phyloP scores from a whole-genome alignment of 2,113 vertebrate genomes.

The Amia ocellicauda region DNA sequence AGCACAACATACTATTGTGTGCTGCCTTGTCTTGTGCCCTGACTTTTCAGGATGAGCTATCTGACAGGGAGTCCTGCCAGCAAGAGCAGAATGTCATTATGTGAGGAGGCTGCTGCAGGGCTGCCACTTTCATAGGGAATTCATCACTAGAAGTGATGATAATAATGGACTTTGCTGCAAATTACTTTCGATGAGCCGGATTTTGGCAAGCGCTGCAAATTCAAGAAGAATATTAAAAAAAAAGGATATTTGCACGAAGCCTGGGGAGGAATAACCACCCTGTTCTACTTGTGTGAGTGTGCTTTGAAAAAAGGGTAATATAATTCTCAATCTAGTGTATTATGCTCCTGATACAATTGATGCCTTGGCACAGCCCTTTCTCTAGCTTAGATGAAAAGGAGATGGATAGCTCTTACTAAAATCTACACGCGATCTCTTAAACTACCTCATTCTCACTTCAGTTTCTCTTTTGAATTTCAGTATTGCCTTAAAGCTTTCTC shows the following conservation, averaged over 20 bases:
- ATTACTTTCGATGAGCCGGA: slow-evolving; percentile 76
- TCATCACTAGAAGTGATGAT: slow-evolving; percentile 77
- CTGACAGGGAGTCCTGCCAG: slow-evolving; percentile 71
- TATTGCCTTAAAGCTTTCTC: too few species aligned
- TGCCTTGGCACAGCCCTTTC: background rate
- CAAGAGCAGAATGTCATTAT: slow-evolving; percentile 87
- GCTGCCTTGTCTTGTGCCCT: slow-evolving; percentile 71
- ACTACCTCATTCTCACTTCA: too few species aligned
- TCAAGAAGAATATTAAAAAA: slow-evolving; percentile 54
- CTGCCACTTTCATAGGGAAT: slow-evolving; percentile 77
- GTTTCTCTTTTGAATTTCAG: too few species aligned
- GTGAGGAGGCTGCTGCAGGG: slow-evolving; percentile 70
- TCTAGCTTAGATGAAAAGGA: too few species aligned
- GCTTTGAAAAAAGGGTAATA: slow-evolving; percentile 3
- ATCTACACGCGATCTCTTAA: too few species aligned
- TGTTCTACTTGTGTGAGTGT: background rate
- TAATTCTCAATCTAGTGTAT: background rate
- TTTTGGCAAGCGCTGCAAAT: slow-evolving; percentile 63
- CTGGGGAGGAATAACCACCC: background rate
- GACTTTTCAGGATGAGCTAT: slow-evolving; percentile 45
- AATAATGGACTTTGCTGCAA: slow-evolving; percentile 85
- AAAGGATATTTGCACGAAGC: slow-evolving; percentile 12
- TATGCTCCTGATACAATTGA: background rate
- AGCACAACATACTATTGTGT: slow-evolving; percentile 23
- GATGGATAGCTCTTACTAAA: too few species aligned